Percentiles rank a stretch among this genome's conserved stretches.
Evolutionary conservation across 1,140 invertebrate species (phyloP).

Genomic region (Wiebesia pumilae): DNA sequence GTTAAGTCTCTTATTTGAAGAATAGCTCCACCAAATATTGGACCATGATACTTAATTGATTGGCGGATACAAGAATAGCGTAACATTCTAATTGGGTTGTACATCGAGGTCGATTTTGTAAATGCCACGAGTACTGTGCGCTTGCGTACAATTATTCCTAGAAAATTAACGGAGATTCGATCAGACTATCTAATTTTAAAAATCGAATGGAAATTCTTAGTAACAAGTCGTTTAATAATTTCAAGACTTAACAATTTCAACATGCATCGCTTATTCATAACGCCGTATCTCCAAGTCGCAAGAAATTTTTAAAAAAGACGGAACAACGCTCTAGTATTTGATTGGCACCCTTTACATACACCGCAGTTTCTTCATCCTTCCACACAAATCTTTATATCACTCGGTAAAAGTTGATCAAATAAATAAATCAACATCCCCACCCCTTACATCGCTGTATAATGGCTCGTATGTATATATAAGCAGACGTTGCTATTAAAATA

Average conservation of each 20-base stretch:
- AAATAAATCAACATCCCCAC: neutral
- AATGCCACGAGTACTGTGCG: neutral
- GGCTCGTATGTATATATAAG: too few species aligned
- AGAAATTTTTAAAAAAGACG: too few species aligned
- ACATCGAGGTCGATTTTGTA: neutral
- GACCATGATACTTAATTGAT: neutral
- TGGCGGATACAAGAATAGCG: neutral
- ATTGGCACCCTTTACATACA: too few species aligned
- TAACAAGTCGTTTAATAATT: neutral
- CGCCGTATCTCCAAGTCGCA: too few species aligned
- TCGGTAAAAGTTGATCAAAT: too few species aligned
- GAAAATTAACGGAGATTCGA: neutral
- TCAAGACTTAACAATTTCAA: too few species aligned
- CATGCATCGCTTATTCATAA: neutral
- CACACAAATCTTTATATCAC: neutral
- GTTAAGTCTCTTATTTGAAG: too few species aligned
- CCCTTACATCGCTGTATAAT: neutral
- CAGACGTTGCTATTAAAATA: neutral
- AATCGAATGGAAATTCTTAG: neutral
- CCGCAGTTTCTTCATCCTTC: neutral
- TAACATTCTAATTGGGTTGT: neutral
- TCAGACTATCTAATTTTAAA: neutral
- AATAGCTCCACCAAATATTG: neutral
- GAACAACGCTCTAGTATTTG: too few species aligned
- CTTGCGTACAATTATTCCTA: neutral